Conservation (phyloP, 2,888 invertebrate species). For the Leptopilina syphax region DNA sequence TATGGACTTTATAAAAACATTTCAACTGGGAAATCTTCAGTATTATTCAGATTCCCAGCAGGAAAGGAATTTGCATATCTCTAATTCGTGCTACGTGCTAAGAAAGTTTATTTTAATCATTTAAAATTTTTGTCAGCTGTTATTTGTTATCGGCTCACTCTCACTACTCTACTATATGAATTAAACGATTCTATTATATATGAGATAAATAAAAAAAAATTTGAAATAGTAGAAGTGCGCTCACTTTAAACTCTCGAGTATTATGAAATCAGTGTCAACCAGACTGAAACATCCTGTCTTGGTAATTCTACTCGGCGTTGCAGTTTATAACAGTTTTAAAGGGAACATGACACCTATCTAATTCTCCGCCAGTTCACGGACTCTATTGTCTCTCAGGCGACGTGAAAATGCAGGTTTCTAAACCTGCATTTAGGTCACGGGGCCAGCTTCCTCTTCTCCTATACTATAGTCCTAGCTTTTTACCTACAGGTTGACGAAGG, state of each 20-base stretch:
- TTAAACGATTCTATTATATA: neutral
- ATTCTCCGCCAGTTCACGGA: slow-evolving; percentile 10
- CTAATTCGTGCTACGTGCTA: neutral
- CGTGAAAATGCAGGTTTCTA: slow-evolving; percentile 18
- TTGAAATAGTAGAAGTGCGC: slow-evolving; percentile 7
- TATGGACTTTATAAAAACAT: neutral
- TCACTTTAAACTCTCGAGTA: slow-evolving; percentile 1
- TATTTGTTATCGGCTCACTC: neutral
- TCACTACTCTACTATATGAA: neutral
- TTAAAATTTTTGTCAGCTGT: neutral
- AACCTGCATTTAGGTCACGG: slow-evolving; percentile 4
- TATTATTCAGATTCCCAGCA: neutral
- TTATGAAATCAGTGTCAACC: slow-evolving; percentile 25
- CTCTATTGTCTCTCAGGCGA: slow-evolving; percentile 14
- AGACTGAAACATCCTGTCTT: slow-evolving; percentile 15
- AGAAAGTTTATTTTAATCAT: neutral
- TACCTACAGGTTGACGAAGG: slow-evolving; percentile 20
- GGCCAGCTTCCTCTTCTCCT: neutral
- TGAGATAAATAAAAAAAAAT: neutral
- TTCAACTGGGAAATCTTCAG: neutral
- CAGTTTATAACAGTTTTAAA: slow-evolving; percentile 34
- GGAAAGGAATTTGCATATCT: neutral
- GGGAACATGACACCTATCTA: slow-evolving; percentile 34
- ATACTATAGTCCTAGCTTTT: no score
- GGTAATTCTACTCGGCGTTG: slow-evolving; percentile 11